These are phyloP conservation scores for Hassar affinis DNA, from an alignment of 2,113 vertebrate genomes.

Conservation along the genomic window DNA sequence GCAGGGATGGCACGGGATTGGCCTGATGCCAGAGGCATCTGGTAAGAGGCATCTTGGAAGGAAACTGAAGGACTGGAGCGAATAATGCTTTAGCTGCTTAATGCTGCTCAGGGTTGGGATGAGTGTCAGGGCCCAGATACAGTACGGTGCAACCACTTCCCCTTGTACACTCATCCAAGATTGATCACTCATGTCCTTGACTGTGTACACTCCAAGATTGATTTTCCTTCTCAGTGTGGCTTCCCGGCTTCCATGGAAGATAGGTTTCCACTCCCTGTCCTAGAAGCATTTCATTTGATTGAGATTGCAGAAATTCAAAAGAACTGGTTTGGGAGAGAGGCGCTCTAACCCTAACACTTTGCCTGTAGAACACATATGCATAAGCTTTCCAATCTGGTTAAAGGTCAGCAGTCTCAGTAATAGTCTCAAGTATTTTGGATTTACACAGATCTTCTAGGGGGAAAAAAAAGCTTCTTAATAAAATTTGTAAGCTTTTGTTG, in stretches of 20 bases:
- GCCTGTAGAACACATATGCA: background rate
- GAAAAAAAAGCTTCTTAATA: background rate
- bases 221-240: conserved; percentile 41
- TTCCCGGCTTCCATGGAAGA: background rate
- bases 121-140: conserved; percentile 51
- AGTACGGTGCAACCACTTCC: conserved; percentile 19
- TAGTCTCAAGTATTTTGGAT: background rate
- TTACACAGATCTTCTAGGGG: background rate
- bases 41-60: conserved; percentile 59
- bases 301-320: too few relatives aligned
- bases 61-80: background rate
- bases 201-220: conserved; percentile 51
- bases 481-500: background rate
- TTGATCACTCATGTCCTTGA: too few relatives aligned
- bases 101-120: conserved; percentile 35
- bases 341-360: too few relatives aligned
- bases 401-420: background rate
- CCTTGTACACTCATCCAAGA: too few relatives aligned
- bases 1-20: conserved; percentile 77
- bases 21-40: conserved; percentile 76
- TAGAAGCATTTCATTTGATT: background rate
- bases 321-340: background rate
- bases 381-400: background rate
- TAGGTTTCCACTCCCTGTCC: background rate
- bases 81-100: conserved; percentile 41